Conservation (phyloP, 2,113 vertebrate genomes). For the Motacilla alba region DNA sequence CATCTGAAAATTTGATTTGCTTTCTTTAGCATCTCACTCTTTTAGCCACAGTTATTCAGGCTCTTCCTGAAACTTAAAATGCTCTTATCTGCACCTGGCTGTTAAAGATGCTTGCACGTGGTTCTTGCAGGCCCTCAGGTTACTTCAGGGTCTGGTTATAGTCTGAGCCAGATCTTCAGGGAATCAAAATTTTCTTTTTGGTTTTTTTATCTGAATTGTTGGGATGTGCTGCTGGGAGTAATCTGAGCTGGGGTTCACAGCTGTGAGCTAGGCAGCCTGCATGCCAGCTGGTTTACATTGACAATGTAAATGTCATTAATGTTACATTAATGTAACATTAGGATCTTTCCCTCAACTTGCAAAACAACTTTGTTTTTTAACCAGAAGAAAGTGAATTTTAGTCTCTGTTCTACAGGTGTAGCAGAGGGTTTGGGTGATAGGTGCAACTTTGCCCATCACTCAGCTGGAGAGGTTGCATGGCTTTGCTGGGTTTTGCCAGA, state of each 20-base stretch:
- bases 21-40: background rate
- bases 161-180: background rate
- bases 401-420: background rate
- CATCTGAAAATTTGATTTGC: background rate
- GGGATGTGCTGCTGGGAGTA: background rate
- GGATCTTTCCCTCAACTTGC: background rate
- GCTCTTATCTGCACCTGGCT: background rate
- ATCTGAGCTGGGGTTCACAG: background rate
- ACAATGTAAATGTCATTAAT: no score
- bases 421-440: background rate
- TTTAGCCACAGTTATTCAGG: background rate
- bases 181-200: background rate
- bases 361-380: background rate
- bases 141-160: background rate
- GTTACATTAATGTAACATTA: background rate
- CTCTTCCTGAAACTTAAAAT: background rate
- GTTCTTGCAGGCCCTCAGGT: background rate
- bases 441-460: background rate
- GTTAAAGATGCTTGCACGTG: background rate
- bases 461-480: background rate
- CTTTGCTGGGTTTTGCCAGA: background rate
- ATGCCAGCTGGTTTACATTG: background rate
- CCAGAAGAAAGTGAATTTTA: background rate
- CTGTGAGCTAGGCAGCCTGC: background rate
- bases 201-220: background rate